phyloP scores from a whole-genome alignment of 2,888 invertebrate genomes.

The Archips crataeganus region DNA sequence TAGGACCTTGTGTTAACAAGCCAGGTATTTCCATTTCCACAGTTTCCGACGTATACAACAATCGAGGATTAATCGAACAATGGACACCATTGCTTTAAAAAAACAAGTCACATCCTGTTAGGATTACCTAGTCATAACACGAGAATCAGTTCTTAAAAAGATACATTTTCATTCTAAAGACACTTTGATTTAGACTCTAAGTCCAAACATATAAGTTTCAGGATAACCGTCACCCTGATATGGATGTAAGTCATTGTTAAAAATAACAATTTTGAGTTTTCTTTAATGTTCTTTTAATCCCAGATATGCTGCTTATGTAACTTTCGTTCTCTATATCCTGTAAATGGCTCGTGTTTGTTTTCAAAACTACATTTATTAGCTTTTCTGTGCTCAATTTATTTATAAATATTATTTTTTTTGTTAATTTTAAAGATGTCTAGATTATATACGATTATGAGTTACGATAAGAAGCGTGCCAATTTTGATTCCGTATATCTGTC shows the following conservation, averaged over 20 bases:
- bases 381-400: background rate
- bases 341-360: background rate
- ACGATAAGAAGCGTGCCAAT: slow-evolving; percentile 17
- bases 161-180: background rate
- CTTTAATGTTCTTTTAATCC: background rate
- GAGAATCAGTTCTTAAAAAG: background rate
- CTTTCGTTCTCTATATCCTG: background rate
- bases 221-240: background rate
- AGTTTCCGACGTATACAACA: slow-evolving; percentile 16
- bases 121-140: slow-evolving; percentile 29
- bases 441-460: slow-evolving; percentile 21
- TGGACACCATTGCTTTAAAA: slow-evolving; percentile 26
- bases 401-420: background rate
- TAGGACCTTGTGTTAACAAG: background rate
- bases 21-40: slow-evolving; percentile 9
- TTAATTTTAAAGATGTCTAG: background rate
- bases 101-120: slow-evolving; percentile 37
- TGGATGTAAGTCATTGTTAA: background rate
- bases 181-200: background rate
- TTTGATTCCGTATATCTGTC: slow-evolving; percentile 14
- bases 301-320: slow-evolving; percentile 16
- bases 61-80: slow-evolving; percentile 32
- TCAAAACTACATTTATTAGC: background rate
- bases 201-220: background rate
- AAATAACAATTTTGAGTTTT: background rate